Evolutionary conservation across 2,113 vertebrate genomes (phyloP).

Genomic region (Pongo pygmaeus): DNA sequence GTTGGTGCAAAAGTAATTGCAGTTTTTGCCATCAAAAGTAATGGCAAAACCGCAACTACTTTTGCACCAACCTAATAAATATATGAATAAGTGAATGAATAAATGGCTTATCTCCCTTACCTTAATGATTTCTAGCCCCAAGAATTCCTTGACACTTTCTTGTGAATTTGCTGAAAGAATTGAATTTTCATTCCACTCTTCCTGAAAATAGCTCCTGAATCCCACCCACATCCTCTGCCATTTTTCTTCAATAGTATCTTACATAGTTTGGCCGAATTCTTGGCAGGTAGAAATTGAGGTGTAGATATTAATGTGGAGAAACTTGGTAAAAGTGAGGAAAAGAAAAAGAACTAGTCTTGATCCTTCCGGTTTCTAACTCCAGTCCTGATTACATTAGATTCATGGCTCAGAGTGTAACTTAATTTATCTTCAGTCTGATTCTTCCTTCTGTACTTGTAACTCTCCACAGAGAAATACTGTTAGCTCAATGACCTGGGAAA

Average conservation of each 20-base stretch:
- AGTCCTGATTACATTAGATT: neutral
- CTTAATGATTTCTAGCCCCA: neutral
- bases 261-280: neutral
- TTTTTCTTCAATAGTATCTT: neutral
- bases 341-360: neutral
- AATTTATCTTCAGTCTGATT: neutral
- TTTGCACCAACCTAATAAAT: neutral
- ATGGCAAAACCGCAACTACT: too few relatives aligned
- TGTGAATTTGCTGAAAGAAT: neutral
- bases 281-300: neutral
- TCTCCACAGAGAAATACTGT: neutral
- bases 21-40: too few relatives aligned
- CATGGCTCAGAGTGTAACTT: neutral
- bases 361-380: neutral
- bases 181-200: neutral
- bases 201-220: neutral
- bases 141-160: neutral
- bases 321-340: neutral
- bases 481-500: slow-evolving; percentile 39
- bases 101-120: neutral
- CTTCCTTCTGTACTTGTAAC: neutral
- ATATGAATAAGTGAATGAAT: neutral
- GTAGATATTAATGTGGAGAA: neutral
- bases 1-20: too few relatives aligned
- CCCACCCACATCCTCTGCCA: neutral